Evolutionary conservation across 2,113 vertebrate species (phyloP).

Genomic region (Labrus mixtus): DNA sequence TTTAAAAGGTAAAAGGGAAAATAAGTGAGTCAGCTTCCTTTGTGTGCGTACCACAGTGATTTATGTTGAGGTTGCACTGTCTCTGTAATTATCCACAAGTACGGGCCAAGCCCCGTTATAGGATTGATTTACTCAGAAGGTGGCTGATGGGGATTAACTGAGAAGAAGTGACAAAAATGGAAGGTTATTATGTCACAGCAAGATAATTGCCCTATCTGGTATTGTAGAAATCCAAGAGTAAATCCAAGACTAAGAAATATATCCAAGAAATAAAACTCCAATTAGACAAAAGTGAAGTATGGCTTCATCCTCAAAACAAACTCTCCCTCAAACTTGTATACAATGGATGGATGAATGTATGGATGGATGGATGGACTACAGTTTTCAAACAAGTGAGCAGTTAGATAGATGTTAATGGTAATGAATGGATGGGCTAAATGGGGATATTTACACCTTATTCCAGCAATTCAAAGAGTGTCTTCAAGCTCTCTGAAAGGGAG

Average conservation of each 20-base stretch:
- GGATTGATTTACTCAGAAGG: conserved; percentile 48
- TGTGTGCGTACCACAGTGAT: conserved; percentile 58
- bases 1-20: conserved; percentile 33
- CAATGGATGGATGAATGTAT: not conserved
- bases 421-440: not conserved
- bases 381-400: too few species aligned
- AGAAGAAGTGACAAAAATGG: conserved; percentile 45
- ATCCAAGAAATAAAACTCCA: conserved; percentile 23
- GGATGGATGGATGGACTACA: not conserved
- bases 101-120: conserved; percentile 12
- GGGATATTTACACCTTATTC: not conserved
- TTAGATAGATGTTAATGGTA: too few species aligned
- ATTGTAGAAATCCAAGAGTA: conserved; percentile 26
- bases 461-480: too few species aligned
- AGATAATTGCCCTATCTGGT: conserved; percentile 38
- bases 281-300: conserved; percentile 12
- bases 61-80: conserved; percentile 50
- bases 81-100: conserved; percentile 55
- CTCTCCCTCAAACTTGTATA: not conserved
- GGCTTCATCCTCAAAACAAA: not conserved
- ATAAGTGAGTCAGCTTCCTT: conserved; percentile 38
- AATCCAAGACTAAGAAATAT: conserved; percentile 13
- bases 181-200: conserved; percentile 37
- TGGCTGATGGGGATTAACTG: conserved; percentile 51
- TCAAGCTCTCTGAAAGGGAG: too few species aligned